Evolutionary conservation across 2,888 invertebrate species (phyloP).

Genomic region (Troglohyphantes excavatus): DNA sequence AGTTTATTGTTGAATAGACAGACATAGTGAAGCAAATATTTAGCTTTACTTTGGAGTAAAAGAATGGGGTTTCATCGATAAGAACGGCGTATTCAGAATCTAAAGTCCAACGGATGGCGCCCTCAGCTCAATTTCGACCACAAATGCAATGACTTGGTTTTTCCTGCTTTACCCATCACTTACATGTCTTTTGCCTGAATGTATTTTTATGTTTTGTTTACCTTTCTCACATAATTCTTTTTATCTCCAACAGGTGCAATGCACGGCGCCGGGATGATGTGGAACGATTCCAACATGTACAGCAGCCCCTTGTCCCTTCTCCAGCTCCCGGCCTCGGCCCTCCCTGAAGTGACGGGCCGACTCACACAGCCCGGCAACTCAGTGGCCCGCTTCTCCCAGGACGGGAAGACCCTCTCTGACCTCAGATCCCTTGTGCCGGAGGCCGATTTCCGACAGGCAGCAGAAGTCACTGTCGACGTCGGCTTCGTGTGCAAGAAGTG

Average conservation of each 20-base stretch:
- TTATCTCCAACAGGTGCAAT: slow-evolving; percentile 47
- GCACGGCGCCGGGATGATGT: slow-evolving; percentile 54
- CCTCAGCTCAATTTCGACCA: too few species aligned
- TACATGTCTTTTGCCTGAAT: too few species aligned
- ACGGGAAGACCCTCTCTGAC: slow-evolving; percentile 82
- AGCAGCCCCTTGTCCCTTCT: slow-evolving; percentile 85
- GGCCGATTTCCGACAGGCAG: slow-evolving; percentile 81
- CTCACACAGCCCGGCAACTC: slow-evolving; percentile 87
- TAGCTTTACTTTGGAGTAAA: too few species aligned
- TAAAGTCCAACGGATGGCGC: too few species aligned
- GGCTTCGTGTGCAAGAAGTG: slow-evolving; percentile 93
- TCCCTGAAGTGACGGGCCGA: slow-evolving; percentile 81
- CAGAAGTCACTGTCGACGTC: slow-evolving; percentile 84
- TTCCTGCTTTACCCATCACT: too few species aligned
- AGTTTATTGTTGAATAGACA: too few species aligned
- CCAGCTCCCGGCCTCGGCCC: slow-evolving; percentile 85
- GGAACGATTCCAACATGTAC: slow-evolving; percentile 81
- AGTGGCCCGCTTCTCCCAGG: slow-evolving; percentile 86
- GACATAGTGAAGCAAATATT: too few species aligned
- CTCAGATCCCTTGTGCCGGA: slow-evolving; percentile 81
- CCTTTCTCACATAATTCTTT: too few species aligned
- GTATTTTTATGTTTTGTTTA: too few species aligned
- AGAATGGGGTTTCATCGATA: too few species aligned
- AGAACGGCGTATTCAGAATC: too few species aligned
- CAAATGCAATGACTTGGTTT: too few species aligned